These are phyloP conservation scores for Acanthosepion esculentum DNA, from an alignment of 2,888 invertebrate genomes.

Conservation along the genomic window DNA sequence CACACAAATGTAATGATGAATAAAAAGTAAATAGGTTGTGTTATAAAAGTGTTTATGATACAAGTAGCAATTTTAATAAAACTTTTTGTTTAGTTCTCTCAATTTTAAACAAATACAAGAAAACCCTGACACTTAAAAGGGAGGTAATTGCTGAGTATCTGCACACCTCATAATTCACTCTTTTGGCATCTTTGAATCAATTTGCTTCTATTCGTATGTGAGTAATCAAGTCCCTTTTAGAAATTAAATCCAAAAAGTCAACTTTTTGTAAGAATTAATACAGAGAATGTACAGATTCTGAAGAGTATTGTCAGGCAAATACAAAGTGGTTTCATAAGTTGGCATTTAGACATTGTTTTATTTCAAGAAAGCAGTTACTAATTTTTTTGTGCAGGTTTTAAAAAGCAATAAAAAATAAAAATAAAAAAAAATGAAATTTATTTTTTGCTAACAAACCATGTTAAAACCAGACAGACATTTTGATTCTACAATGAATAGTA, in stretches of 20 bases:
- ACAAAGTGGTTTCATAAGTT: slow-evolving; percentile 33
- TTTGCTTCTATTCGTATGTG: slow-evolving; percentile 33
- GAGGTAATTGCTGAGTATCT: slow-evolving; percentile 33
- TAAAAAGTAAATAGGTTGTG: slow-evolving; percentile 20
- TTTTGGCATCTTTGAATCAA: slow-evolving; percentile 33
- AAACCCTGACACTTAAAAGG: slow-evolving; percentile 33
- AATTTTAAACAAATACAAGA: slow-evolving; percentile 24
- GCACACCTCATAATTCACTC: slow-evolving; percentile 33
- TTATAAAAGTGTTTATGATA: slow-evolving; percentile 33
- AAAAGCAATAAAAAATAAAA: slow-evolving; percentile 13
- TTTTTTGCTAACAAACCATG: slow-evolving; percentile 33
- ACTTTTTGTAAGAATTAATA: slow-evolving; percentile 22
- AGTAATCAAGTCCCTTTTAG: slow-evolving; percentile 33
- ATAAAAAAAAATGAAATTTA: neutral
- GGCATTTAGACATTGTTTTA: neutral
- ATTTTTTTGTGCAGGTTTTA: slow-evolving; percentile 25
- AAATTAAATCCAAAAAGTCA: slow-evolving; percentile 14
- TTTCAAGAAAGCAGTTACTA: slow-evolving; percentile 21
- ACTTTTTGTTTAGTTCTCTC: slow-evolving; percentile 33
- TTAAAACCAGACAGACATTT: slow-evolving; percentile 11
- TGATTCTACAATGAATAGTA: neutral
- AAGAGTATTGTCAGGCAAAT: slow-evolving; percentile 33
- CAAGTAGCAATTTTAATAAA: slow-evolving; percentile 4
- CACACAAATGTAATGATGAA: neutral
- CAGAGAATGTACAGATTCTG: neutral